Evolutionary conservation across 2,113 vertebrate genomes (phyloP), one percentile per base, ranked within the genome.

Genomic region (Picathartes gymnocephalus): DNA sequence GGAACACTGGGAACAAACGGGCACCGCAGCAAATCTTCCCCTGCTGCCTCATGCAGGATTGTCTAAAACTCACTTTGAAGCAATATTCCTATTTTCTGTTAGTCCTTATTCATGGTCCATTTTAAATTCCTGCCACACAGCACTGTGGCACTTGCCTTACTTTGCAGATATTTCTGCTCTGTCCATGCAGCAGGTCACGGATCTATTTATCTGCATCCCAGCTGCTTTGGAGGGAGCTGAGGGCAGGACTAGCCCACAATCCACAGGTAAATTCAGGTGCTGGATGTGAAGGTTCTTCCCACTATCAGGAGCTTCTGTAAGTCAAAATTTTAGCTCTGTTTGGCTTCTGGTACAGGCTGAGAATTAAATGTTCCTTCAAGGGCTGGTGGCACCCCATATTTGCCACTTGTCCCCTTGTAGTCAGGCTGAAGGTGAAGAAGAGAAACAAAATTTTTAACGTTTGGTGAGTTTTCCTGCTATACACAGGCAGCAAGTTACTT

Each of bases 21-120:
- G 65, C 80, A n/a, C 31, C 0, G 0, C 77, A 39, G 42, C 57
- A 60, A 31, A 40, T 65, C 86, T 56, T n/a, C 5, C 24, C 60
- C 70, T 51, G 40, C 12, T 37, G 74, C 53, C 77, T 61, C 3
- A 0, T 8, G 18, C 15, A 18, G 33, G 54, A 11, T 37, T 33
- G 27, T 21, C 58, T 45, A 5, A 56, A 92, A 77, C 10, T 44
- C 22, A 2, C 22, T 68, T 54, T 58, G 11, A 18, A 27, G 56
- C 13, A 9, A 15, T 31, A 16, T 25, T 65, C 30, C 23, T 15
- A 0, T 20, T 45, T 5, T 15, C 0, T 6, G 12, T 27, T 20
- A 42, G 30, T 35, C n/a, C 22, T 71, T 37, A 47, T 6, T 71
- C 39, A 1, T 50, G 5, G 10, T 64, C 48, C n/a, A 33, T 76